These are phyloP conservation scores for Synergus laeviventris DNA, from an alignment of 2,888 invertebrate genomes.

Conservation along the genomic window DNA sequence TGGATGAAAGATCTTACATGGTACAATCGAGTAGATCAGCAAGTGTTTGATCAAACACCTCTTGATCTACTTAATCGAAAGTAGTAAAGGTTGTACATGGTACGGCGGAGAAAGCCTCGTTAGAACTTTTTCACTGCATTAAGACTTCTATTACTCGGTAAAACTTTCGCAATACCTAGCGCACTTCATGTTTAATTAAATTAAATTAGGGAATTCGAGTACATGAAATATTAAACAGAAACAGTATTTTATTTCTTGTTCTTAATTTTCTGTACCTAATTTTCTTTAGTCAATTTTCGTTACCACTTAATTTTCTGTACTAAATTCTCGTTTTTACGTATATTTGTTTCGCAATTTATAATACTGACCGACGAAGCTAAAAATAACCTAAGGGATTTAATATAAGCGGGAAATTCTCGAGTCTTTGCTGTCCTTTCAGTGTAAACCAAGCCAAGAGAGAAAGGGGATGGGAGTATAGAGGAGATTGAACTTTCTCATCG, in stretches of 20 bases:
- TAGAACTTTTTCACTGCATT: constrained; percentile 8
- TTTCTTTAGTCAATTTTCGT: too few relatives aligned
- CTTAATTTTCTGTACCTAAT: too few relatives aligned
- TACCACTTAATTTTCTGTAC: too few relatives aligned
- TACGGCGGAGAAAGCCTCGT: neutral
- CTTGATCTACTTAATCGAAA: constrained; percentile 33
- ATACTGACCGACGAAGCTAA: neutral
- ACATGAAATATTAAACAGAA: neutral
- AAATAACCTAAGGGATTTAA: constrained; percentile 23
- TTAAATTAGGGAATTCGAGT: neutral
- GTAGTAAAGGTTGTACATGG: constrained; percentile 15
- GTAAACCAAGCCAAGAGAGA: constrained; percentile 27
- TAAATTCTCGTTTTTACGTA: too few relatives aligned
- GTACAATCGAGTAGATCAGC: constrained; percentile 12
- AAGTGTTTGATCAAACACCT: constrained; percentile 18
- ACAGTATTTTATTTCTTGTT: neutral
- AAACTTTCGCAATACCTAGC: constrained; percentile 5
- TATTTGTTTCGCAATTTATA: neutral
- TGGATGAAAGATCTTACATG: neutral
- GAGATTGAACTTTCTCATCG: constrained; percentile 37
- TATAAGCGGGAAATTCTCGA: constrained; percentile 15
- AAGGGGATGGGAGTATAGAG: constrained; percentile 5
- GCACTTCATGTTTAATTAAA: constrained; percentile 10
- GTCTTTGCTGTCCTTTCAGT: constrained; percentile 21
- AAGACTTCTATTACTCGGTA: constrained; percentile 7